Evolutionary conservation across 92 coral and sea anemone genomes (phyloP), one percentile per base, ranked within the genome.

Genomic region (Paragorgia papillata): DNA sequence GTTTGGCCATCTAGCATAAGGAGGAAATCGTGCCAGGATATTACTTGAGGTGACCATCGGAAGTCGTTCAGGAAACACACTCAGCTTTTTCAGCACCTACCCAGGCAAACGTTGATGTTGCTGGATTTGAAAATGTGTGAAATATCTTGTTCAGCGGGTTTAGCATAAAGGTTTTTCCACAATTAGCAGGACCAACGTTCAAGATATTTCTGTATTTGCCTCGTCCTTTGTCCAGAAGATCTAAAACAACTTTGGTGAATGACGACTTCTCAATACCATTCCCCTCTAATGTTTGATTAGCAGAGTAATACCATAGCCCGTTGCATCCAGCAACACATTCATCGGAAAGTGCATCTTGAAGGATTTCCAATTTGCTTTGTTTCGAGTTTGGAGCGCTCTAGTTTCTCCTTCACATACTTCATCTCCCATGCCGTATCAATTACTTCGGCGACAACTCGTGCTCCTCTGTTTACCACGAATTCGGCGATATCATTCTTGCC

Each of bases 401-500:
- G 17, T n/a, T 53, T 79, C 51, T 70, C 71, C 28, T 41, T 39
- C 0, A 85, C 87, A 13, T 7, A 41, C 18, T 39, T 40, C 82
- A 83, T 78, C 43, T n/a, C n/a, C n/a, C n/a, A n/a, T n/a, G n/a
- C n/a, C n/a, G n/a, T n/a, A n/a, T n/a, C n/a, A n/a, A n/a, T 87
- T 82, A 83, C 81, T 2, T 87, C 85, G 0, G 80, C 73, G 1
- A 87, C 75, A 7, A 51, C 69, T 35, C 64, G 40, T 3, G 85
- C 49, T 46, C 87, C 88, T 12, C 85, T 48, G 57, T 83, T 87
- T 8, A 87, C 76, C 28, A 87, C 67, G 65, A 87, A 87, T 57
- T 87, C 88, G 0, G 90, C 90, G 17, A 87, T 41, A 40, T 87
- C 91, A 7, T 43, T 37, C 33, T 83, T 87, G 0, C 88, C 90